These are phyloP conservation scores for Meta bourneti DNA, from an alignment of 2,888 invertebrate genomes.

Conservation along the genomic window DNA sequence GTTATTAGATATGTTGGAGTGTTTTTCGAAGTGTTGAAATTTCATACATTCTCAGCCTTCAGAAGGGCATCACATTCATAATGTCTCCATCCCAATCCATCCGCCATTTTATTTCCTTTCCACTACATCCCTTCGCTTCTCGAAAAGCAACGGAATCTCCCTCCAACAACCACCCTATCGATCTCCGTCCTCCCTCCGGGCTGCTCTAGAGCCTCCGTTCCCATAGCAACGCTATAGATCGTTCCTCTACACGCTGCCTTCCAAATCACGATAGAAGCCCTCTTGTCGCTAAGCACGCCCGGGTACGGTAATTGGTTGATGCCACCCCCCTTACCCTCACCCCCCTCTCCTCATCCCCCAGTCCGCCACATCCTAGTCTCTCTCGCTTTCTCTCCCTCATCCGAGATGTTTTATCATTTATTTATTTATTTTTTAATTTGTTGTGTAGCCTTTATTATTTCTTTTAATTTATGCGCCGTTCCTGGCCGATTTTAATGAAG, in stretches of 20 bases:
- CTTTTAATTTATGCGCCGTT: constrained; percentile 72
- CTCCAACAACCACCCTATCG: constrained; percentile 54
- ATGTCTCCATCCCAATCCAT: constrained; percentile 19
- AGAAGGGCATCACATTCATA: neutral
- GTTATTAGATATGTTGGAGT: neutral
- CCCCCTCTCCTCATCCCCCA: neutral
- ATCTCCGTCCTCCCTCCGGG: constrained; percentile 57
- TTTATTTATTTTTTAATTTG: constrained; percentile 44
- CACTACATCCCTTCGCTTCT: constrained; percentile 36
- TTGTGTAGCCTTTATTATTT: constrained; percentile 55
- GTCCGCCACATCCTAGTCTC: neutral
- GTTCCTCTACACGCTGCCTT: constrained; percentile 62
- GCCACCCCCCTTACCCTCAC: neutral
- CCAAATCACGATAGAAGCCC: constrained; percentile 72
- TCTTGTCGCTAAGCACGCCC: constrained; percentile 75
- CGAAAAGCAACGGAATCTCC: constrained; percentile 56
- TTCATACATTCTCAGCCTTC: neutral
- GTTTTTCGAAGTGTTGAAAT: neutral
- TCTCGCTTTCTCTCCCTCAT: neutral
- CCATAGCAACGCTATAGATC: constrained; percentile 74
- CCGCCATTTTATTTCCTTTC: constrained; percentile 71
- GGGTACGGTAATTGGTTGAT: constrained; percentile 70
- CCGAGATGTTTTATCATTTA: neutral
- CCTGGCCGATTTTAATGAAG: constrained; percentile 64
- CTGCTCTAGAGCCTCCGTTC: constrained; percentile 71